Evolutionary conservation across 1,140 invertebrate genomes (phyloP), one percentile per base, ranked within the genome.

Genomic region (Calosoma granatense): DNA sequence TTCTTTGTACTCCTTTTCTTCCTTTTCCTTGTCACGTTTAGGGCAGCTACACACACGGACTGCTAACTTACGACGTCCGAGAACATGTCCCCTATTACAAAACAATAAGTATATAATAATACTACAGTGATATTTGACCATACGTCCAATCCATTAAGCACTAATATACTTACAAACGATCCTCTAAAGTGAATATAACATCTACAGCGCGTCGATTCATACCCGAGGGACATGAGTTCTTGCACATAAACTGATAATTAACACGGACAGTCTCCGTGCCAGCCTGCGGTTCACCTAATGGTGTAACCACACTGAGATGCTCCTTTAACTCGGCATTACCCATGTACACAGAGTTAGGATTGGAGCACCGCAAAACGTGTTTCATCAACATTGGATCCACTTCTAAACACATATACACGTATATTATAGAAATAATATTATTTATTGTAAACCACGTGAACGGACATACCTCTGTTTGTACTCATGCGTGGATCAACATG

Each of bases 31-130:
- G 64, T 92, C 90, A 15, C 90, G 67, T 20, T 85, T 85, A 0
- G 88, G 88, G 69, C 88, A 92, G 14, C 86, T 84, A 70, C 90
- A 93, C 20, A 91, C 83, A 59, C 87, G 77, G 0, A 90, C 81
- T 26, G 81, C 76, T 0, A 92, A 72, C 21, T 74, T 76, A 55
- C 80, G 74, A 1, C 88, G 74, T 0, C 88, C 89, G 1, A 84
- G 66, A 0, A 88, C 77, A 20, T 73, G 61, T 2, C 76, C 76
- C 0, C 78, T 81, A 65, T n/a, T n/a, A n/a, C n/a, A n/a, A n/a
- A n/a, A n/a, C n/a, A n/a, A n/a, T n/a, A n/a, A n/a, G n/a, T n/a
- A n/a, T n/a, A n/a, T n/a, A n/a, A n/a, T n/a, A n/a, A n/a, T n/a
- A n/a, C n/a, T n/a, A n/a, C n/a, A n/a, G n/a, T n/a, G n/a, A n/a